A percentile compares a stretch with the other conserved stretches of the same genome.
phyloP scores from a whole-genome alignment of 2,113 vertebrate genomes.

The Ariopsis seemanni region DNA sequence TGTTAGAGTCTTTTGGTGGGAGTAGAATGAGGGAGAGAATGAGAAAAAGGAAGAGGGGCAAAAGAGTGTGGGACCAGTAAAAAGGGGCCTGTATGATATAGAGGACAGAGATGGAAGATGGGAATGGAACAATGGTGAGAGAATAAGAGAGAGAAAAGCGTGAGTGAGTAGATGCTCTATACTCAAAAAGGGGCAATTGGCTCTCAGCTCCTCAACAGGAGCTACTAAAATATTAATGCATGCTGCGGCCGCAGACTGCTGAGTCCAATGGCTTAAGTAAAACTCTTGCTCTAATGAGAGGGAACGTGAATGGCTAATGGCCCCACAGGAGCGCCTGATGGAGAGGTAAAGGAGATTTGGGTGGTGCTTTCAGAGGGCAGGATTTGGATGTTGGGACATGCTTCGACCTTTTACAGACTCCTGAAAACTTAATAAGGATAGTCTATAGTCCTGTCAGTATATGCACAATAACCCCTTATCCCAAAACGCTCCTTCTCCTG shows the following conservation, averaged over 20 bases:
- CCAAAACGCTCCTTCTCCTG: background rate
- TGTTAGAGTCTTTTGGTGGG: slow-evolving; percentile 63
- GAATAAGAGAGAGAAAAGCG: slow-evolving; percentile 18
- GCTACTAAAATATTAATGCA: slow-evolving; percentile 80
- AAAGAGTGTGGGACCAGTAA: slow-evolving; percentile 35
- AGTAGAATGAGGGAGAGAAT: slow-evolving; percentile 10
- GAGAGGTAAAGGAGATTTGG: slow-evolving; percentile 53
- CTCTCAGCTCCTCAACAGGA: slow-evolving; percentile 75
- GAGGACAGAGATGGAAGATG: slow-evolving; percentile 31
- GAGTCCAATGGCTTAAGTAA: slow-evolving; percentile 74
- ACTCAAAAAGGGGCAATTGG: slow-evolving; percentile 69
- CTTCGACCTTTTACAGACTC: slow-evolving; percentile 72
- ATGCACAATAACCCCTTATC: background rate
- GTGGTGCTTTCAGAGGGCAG: slow-evolving; percentile 33
- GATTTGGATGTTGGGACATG: slow-evolving; percentile 59
- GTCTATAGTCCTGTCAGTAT: slow-evolving; percentile 26
- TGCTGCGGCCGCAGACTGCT: slow-evolving; percentile 71
- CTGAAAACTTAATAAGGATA: slow-evolving; percentile 74
- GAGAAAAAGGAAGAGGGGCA: slow-evolving; percentile 19
- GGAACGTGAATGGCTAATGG: slow-evolving; percentile 77
- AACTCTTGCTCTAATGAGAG: slow-evolving; percentile 77
- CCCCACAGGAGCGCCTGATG: slow-evolving; percentile 74
- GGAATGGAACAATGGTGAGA: slow-evolving; percentile 17
- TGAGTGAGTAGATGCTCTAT: slow-evolving; percentile 33
- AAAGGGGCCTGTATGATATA: slow-evolving; percentile 30